Percentiles rank a stretch among this genome's conserved stretches.
These are phyloP conservation scores for Anodontia alba DNA, from an alignment of 2,888 invertebrate species.

Conservation along the genomic window DNA sequence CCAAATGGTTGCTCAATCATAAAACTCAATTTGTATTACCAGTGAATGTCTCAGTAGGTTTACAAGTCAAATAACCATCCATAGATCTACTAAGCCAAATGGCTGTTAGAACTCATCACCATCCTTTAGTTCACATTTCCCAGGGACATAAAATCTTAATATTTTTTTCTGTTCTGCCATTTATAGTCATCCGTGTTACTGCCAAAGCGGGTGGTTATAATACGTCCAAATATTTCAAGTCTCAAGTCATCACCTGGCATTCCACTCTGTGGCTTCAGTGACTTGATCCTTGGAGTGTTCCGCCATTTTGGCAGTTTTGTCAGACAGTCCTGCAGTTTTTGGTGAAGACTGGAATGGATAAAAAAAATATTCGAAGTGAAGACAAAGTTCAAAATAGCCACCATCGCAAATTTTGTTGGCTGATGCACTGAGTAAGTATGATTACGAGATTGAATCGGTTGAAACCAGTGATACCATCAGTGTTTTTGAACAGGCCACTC, in stretches of 20 bases:
- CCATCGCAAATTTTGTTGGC: too few relatives aligned
- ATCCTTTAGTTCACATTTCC: neutral
- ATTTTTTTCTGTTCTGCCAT: neutral
- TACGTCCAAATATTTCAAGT: slow-evolving; percentile 9
- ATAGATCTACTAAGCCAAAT: slow-evolving; percentile 6
- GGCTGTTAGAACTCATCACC: slow-evolving; percentile 7
- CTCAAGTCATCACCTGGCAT: slow-evolving; percentile 23
- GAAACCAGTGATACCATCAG: neutral
- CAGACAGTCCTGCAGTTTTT: too few relatives aligned
- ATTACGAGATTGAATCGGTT: neutral
- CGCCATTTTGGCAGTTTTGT: neutral
- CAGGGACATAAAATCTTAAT: neutral
- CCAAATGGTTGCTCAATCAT: neutral
- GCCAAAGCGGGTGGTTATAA: slow-evolving; percentile 12
- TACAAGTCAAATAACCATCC: slow-evolving; percentile 29
- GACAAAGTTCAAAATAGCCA: too few relatives aligned
- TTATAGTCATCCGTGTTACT: neutral
- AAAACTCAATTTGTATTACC: slow-evolving; percentile 24
- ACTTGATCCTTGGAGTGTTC: neutral
- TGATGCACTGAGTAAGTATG: too few relatives aligned
- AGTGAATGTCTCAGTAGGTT: slow-evolving; percentile 27
- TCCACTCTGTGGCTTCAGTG: slow-evolving; percentile 20
- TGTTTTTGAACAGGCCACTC: too few relatives aligned
- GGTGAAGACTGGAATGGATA: too few relatives aligned
- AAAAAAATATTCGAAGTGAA: too few relatives aligned